phyloP scores from a whole-genome alignment of 2,113 vertebrate species.

The Mastomys natalensis region DNA sequence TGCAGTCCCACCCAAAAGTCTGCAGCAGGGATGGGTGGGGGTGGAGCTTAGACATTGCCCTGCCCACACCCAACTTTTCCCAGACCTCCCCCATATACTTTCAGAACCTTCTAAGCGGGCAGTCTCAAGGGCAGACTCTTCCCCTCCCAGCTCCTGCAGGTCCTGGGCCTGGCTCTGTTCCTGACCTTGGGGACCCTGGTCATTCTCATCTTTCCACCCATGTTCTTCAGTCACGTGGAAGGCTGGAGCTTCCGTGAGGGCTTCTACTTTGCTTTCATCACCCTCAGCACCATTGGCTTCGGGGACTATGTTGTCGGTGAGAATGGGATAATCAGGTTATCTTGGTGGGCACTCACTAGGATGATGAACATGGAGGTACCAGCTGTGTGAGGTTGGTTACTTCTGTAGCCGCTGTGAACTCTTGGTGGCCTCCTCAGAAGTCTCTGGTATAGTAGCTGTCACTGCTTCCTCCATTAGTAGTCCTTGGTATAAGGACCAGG shows the following conservation, averaged over 20 bases:
- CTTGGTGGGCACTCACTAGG: background rate
- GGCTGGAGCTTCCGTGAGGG: conserved; percentile 91
- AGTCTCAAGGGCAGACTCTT: conserved; percentile 39
- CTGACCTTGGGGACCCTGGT: conserved; percentile 90
- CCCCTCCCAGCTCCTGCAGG: conserved; percentile 86
- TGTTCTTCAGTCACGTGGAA: conserved; percentile 94
- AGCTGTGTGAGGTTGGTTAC: background rate
- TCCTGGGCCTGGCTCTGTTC: conserved; percentile 89
- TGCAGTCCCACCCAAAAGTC: background rate
- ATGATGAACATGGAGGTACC: background rate
- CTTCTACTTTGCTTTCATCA: conserved; percentile 93
- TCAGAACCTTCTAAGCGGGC: background rate
- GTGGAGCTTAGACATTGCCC: background rate
- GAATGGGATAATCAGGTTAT: background rate
- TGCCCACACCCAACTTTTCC: background rate
- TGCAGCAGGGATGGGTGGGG: background rate
- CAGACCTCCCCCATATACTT: background rate
- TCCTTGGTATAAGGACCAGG: background rate
- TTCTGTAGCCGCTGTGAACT: background rate
- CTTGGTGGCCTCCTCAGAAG: background rate
- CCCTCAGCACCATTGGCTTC: conserved; percentile 92
- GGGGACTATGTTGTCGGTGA: conserved; percentile 92
- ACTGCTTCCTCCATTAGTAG: background rate
- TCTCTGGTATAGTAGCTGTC: background rate
- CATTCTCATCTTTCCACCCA: conserved; percentile 92